Percentiles rank a stretch among this genome's conserved stretches.
phyloP scores from a whole-genome alignment of 2,888 invertebrate genomes.

The Glaucopsyche alexis region DNA sequence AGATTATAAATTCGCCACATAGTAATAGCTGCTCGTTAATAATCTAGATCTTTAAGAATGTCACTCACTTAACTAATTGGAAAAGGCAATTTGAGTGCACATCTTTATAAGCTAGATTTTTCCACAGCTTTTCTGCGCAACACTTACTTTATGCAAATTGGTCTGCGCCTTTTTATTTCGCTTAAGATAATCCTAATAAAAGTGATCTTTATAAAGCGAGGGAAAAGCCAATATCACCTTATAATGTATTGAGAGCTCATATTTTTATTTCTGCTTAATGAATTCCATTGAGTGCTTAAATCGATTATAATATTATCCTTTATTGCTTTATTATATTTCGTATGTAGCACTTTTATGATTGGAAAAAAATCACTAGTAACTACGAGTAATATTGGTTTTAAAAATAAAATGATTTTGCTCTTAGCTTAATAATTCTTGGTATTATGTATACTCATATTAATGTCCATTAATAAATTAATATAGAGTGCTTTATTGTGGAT shows the following conservation, averaged over 20 bases:
- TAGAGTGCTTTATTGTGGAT: no score
- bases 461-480: no score
- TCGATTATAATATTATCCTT: neutral
- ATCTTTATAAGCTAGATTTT: neutral
- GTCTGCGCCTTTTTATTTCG: neutral
- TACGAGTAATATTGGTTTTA: neutral
- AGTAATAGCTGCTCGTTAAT: neutral
- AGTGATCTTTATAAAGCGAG: neutral
- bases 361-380: neutral
- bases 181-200: conserved; percentile 12
- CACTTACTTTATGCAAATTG: conserved; percentile 1
- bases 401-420: neutral
- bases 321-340: neutral
- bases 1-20: neutral
- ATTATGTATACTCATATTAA: no score
- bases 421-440: neutral
- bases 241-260: neutral
- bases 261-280: conserved; percentile 8
- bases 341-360: neutral
- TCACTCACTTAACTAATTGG: conserved; percentile 7
- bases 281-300: neutral
- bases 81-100: neutral
- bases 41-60: neutral
- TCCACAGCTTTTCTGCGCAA: neutral
- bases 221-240: conserved; percentile 1